These are phyloP conservation scores for Panopea generosa DNA, from an alignment of 2,888 invertebrate genomes.

Conservation along the genomic window DNA sequence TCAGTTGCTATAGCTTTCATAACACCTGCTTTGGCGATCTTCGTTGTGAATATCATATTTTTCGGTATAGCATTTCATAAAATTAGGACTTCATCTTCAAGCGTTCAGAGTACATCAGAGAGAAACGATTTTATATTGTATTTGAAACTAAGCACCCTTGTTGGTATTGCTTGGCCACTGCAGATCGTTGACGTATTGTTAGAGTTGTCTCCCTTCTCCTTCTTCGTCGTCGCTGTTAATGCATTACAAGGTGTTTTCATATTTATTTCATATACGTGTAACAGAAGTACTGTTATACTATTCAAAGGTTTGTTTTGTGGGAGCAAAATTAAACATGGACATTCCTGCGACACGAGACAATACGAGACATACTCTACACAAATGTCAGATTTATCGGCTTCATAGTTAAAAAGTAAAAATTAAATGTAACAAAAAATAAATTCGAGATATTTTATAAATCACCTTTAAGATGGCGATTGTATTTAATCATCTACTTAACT, in stretches of 20 bases:
- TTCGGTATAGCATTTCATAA: conserved; percentile 59
- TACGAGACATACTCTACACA: no score
- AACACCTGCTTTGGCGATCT: conserved; percentile 57
- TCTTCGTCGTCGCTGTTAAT: conserved; percentile 62
- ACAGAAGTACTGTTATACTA: conserved; percentile 60
- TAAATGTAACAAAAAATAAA: no score
- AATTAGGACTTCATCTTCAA: conserved; percentile 26
- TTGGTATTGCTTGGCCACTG: conserved; percentile 72
- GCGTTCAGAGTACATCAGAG: conserved; percentile 29
- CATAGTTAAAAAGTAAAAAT: no score
- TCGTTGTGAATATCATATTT: conserved; percentile 61
- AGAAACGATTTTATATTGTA: conserved; percentile 63
- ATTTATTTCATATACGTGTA: conserved; percentile 67
- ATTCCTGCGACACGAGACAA: no score
- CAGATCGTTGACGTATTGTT: conserved; percentile 66
- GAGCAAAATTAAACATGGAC: no score
- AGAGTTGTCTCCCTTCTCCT: conserved; percentile 59
- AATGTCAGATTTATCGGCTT: no score
- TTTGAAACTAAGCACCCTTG: conserved; percentile 69
- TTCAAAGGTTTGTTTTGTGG: conserved; percentile 31
- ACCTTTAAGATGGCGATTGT: no score
- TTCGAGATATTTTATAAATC: no score
- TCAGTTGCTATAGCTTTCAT: conserved; percentile 58
- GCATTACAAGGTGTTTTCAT: conserved; percentile 72
- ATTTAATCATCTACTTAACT: no score